Evolutionary conservation across 2,888 invertebrate species (phyloP).

Genomic region (Uropetala carovei): DNA sequence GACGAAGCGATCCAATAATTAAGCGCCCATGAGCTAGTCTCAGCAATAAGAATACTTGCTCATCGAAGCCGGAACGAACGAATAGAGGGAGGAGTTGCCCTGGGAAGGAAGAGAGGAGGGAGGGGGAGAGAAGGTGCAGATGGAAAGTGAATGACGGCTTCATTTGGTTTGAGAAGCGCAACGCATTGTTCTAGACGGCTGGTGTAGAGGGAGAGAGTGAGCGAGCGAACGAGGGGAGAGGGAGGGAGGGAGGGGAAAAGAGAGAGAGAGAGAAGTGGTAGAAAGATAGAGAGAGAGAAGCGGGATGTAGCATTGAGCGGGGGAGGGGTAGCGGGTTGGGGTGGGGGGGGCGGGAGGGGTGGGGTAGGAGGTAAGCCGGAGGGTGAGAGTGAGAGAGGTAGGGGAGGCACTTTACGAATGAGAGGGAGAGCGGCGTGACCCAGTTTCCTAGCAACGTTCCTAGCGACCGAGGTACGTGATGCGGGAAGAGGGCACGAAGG

Average conservation of each 20-base stretch:
- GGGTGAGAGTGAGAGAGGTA: neutral
- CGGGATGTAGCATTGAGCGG: neutral
- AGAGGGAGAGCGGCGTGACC: conserved; percentile 57
- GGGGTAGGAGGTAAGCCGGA: neutral
- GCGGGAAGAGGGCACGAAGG: conserved; percentile 39
- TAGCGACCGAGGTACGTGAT: conserved; percentile 60
- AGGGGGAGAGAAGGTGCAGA: neutral
- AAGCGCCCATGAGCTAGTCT: conserved; percentile 1
- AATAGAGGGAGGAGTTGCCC: neutral
- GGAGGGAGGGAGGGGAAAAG: neutral
- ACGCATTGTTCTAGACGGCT: conserved; percentile 20
- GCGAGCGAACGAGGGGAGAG: neutral
- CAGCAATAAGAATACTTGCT: conserved; percentile 27
- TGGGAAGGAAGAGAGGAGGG: neutral
- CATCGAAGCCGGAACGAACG: neutral
- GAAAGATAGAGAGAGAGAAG: neutral
- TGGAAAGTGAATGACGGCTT: conserved; percentile 23
- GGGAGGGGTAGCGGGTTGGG: neutral
- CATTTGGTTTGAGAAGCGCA: conserved; percentile 5
- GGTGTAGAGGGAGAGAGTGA: neutral
- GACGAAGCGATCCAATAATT: neutral
- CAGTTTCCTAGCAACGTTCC: conserved; percentile 63
- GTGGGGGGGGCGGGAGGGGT: neutral
- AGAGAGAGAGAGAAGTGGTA: neutral
- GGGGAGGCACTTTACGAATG: conserved; percentile 47